Evolutionary conservation across 2,113 vertebrate genomes (phyloP).

Genomic region (Atlantisia rogersi): DNA sequence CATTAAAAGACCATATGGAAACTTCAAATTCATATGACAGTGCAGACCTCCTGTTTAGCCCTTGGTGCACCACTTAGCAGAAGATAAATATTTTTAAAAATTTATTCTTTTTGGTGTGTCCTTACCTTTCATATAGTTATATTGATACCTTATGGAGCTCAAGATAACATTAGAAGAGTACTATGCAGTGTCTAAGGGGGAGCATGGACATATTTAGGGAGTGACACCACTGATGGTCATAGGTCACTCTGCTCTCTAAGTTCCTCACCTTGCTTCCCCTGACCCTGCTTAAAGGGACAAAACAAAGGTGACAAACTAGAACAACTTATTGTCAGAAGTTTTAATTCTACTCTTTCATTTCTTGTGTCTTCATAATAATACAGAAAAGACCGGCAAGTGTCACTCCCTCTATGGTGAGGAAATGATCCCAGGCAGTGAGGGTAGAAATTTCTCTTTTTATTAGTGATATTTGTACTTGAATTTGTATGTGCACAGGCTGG

Average conservation of each 20-base stretch:
- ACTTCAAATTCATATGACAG: background rate
- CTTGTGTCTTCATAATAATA: background rate
- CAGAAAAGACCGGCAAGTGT: fast-evolving
- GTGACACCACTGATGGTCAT: background rate
- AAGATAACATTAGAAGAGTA: background rate
- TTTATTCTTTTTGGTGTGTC: background rate
- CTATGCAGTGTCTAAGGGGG: fast-evolving
- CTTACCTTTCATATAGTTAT: background rate
- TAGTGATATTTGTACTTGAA: background rate
- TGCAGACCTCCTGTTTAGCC: background rate
- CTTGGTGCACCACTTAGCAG: background rate
- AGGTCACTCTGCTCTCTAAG: background rate
- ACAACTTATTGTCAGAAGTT: background rate
- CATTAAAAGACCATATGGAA: background rate
- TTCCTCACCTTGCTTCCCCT: background rate
- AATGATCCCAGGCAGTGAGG: background rate
- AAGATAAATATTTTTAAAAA: background rate
- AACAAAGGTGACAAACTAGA: background rate
- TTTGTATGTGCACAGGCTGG: background rate
- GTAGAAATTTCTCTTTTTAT: background rate
- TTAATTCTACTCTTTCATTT: background rate
- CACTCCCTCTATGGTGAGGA: background rate
- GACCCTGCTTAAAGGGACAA: background rate
- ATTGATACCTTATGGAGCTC: background rate
- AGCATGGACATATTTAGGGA: background rate